Evolutionary conservation across 2,113 vertebrate genomes (phyloP).

Genomic region (Pterocles gutturalis): DNA sequence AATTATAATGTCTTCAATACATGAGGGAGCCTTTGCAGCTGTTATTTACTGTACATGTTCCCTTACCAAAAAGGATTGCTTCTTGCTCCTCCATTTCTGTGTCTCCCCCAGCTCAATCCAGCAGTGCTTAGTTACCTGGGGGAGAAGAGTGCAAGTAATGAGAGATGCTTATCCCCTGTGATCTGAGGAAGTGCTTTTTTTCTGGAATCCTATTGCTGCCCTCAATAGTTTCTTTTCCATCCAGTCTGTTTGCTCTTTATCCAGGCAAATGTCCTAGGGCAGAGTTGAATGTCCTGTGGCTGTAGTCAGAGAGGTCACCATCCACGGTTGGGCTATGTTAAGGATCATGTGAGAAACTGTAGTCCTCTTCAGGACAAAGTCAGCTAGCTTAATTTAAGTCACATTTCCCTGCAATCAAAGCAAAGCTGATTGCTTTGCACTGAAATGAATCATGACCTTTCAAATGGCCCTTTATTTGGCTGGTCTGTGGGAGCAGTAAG

Average conservation of each 20-base stretch:
- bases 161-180: background rate
- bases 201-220: background rate
- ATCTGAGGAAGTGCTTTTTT: background rate
- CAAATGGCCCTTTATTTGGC: background rate
- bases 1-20: conserved; percentile 29
- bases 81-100: background rate
- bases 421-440: background rate
- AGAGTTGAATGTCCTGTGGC: background rate
- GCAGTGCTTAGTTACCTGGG: background rate
- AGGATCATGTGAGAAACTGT: background rate
- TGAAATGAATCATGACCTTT: background rate
- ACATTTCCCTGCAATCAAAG: conserved; percentile 12
- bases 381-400: background rate
- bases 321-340: background rate
- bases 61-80: background rate
- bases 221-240: background rate
- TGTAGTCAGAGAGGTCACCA: background rate
- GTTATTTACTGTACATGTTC: conserved; percentile 34
- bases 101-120: background rate
- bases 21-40: conserved; percentile 29
- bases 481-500: background rate
- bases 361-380: background rate
- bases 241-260: background rate
- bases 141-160: background rate
- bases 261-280: background rate